Evolutionary conservation across 2,113 vertebrate genomes (phyloP), one percentile per base, ranked within the genome.

Genomic region (Nesogale talazaci): DNA sequence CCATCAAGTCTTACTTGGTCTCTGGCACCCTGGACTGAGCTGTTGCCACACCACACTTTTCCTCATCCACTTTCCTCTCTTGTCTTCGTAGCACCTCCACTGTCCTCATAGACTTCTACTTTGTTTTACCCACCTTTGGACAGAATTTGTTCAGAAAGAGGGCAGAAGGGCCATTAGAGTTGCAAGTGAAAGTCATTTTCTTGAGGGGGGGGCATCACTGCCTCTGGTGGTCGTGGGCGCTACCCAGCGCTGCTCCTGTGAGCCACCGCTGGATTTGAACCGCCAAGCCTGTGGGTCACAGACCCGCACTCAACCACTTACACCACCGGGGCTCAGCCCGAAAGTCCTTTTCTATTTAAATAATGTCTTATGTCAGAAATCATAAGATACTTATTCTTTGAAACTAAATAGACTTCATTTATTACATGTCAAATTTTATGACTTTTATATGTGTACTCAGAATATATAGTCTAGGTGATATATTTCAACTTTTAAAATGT

Each of bases 361-460:
- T 46, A 46, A 46, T 46, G 42, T 83, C 56, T n/a, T n/a, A 80
- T 20, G 31, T 83, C 56, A 86, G 69, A 82, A 31, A 67, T 76
- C 59, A 67, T 42, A 67, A 23, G 78, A 29, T 83, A 10, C 42
- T 83, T 52, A 85, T 65, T 86, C 67, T 86, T 94, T 82, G 67
- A 23, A 86, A 93, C 67, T 57, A 57, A 82, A 42, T 83, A 86
- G 31, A 63, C 27, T 31, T 81, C 22, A 27, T 92, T 57, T 76
- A 46, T 46, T 5, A 46, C 10, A 69, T 23, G 15, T 76, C 42
- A 46, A 1, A 76, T 65, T 86, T 69, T 69, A 69, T 81, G 57
- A 86, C 42, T 70, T 31, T 56, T 65, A 29, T 29, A 1, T 74
- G 59, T 89, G 42, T 65, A n/a, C 57, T 57, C 14, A 87, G 75